A percentile compares a stretch with the other conserved stretches of the same genome.
phyloP scores from a whole-genome alignment of 2,797 vertebrate species.

The Falco biarmicus region DNA sequence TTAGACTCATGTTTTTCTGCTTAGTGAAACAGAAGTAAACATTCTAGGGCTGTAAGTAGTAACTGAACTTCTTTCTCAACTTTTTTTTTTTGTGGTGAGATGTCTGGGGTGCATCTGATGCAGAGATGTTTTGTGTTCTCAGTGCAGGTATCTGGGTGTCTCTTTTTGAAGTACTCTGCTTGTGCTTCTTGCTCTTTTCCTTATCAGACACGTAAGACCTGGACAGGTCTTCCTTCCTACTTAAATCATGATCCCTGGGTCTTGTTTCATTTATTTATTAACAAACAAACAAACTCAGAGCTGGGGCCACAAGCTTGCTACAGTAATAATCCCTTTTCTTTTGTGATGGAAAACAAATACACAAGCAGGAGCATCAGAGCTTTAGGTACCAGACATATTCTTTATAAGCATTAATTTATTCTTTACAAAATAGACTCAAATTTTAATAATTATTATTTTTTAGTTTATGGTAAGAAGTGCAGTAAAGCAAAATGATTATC shows the following conservation, averaged over 20 bases:
- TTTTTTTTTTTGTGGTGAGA: accelerated
- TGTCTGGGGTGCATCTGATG: neutral
- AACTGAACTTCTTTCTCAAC: neutral
- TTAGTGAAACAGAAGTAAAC: neutral
- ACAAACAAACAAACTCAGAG: neutral
- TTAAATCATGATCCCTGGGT: neutral
- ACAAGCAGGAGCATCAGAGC: neutral
- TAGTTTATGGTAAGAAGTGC: neutral
- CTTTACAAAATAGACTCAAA: neutral
- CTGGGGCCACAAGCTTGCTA: neutral
- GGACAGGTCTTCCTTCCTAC: neutral
- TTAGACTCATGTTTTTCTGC: neutral
- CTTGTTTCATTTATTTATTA: neutral
- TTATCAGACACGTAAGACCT: neutral
- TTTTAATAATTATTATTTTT: neutral
- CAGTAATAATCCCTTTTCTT: neutral
- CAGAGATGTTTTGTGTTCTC: neutral
- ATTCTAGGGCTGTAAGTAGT: neutral
- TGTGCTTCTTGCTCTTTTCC: neutral
- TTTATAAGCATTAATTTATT: neutral
- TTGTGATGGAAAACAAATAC: neutral
- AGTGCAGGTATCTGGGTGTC: too few relatives aligned
- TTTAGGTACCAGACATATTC: neutral
- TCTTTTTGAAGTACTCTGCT: neutral
- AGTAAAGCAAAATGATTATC: neutral